A percentile compares a stretch with the other conserved stretches of the same genome.
Conservation (phyloP, 2,113 vertebrate species). For the Drymodes brunneopygia region DNA sequence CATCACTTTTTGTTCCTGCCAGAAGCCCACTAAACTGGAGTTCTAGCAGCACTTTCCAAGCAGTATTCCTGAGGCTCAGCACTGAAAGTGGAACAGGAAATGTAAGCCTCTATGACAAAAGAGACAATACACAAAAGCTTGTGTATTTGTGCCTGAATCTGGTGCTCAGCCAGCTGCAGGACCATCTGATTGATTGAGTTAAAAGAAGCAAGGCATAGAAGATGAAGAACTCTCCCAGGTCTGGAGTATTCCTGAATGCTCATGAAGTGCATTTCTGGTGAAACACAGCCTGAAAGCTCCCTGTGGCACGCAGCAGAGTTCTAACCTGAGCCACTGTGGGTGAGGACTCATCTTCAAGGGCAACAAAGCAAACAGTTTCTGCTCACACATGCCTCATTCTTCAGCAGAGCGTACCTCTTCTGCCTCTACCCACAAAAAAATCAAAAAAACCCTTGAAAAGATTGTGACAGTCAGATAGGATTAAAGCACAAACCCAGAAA, state of each 20-base stretch:
- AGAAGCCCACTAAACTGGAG: not conserved
- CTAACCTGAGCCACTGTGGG: not conserved
- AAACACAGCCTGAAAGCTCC: not conserved
- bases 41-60: not conserved
- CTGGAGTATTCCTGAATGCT: not conserved
- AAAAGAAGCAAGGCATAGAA: not conserved
- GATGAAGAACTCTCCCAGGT: not conserved
- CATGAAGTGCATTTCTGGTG: not conserved
- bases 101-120: not conserved
- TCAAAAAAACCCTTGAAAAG: not conserved
- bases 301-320: accelerated
- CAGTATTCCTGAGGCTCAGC: not conserved
- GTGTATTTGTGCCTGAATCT: not conserved
- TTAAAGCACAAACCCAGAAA: not conserved
- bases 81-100: not conserved
- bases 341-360: not conserved
- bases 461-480: not conserved
- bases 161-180: not conserved
- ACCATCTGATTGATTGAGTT: not conserved
- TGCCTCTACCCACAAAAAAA: not conserved
- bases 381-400: not conserved
- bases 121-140: not conserved
- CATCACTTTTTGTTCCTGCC: not conserved
- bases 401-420: not conserved
- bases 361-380: not conserved